phyloP scores from a whole-genome alignment of 2,797 vertebrate species.

The Falco columbarius region DNA sequence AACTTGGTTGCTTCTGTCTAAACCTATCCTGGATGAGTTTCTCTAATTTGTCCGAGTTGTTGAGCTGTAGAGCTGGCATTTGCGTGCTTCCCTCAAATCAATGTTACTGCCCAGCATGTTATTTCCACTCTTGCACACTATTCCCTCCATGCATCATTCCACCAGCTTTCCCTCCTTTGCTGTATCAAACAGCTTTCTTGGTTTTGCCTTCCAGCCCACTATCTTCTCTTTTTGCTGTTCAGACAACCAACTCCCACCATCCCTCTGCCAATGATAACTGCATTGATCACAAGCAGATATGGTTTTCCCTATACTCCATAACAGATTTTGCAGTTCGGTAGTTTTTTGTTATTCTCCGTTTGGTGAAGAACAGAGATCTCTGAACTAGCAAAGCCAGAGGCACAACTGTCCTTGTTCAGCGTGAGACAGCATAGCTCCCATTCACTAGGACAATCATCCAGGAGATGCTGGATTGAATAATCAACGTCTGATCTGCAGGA shows the following conservation, averaged over 20 bases:
- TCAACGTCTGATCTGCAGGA: neutral
- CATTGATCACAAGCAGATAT: neutral
- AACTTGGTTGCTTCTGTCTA: neutral
- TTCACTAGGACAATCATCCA: neutral
- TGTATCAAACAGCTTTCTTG: neutral
- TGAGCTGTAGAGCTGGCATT: neutral
- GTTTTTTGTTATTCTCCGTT: neutral
- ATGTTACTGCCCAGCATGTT: neutral
- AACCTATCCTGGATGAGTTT: neutral
- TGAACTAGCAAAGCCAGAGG: neutral
- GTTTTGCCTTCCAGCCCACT: neutral
- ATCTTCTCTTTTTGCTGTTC: neutral
- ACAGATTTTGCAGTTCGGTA: neutral
- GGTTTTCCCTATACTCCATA: neutral
- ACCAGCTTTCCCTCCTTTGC: neutral
- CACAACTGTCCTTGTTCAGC: neutral
- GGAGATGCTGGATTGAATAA: neutral
- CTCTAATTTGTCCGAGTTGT: neutral
- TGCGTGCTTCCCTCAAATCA: neutral
- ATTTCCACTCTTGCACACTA: neutral
- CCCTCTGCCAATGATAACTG: slow-evolving; percentile 21
- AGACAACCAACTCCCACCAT: slow-evolving; percentile 31
- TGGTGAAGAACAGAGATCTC: neutral
- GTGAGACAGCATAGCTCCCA: neutral
- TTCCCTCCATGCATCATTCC: neutral